A percentile compares a stretch with the other conserved stretches of the same genome.
Evolutionary conservation across 2,888 invertebrate genomes (phyloP).

Genomic region (Hydroisotoma schaefferi): DNA sequence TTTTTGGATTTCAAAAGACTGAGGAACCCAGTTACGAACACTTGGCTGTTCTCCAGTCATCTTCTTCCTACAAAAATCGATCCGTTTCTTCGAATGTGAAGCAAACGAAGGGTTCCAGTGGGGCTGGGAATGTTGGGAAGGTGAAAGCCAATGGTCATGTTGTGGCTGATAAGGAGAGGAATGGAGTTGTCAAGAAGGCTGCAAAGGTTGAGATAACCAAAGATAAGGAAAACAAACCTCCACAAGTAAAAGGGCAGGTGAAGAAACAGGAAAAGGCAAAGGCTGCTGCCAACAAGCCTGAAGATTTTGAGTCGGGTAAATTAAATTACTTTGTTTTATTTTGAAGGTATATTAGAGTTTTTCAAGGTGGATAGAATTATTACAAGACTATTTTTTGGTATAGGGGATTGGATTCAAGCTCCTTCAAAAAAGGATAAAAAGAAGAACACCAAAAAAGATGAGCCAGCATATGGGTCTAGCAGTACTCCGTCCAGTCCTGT

Average conservation of each 20-base stretch:
- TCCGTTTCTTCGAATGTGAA: slow-evolving; percentile 26
- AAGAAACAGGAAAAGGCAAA: slow-evolving; percentile 48
- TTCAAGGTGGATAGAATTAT: background rate
- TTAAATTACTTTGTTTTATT: background rate
- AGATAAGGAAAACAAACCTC: slow-evolving; percentile 46
- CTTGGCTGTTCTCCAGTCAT: slow-evolving; percentile 52
- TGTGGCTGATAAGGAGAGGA: slow-evolving; percentile 39
- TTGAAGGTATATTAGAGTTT: background rate
- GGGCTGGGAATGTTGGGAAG: slow-evolving; percentile 19
- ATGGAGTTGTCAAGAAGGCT: slow-evolving; percentile 23
- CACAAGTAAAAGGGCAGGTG: slow-evolving; percentile 12
- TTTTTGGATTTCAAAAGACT: slow-evolving; percentile 73
- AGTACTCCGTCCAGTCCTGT: background rate
- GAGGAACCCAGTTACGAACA: slow-evolving; percentile 77
- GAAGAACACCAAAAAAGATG: slow-evolving; percentile 53
- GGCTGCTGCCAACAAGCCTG: slow-evolving; percentile 52
- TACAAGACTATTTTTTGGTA: background rate
- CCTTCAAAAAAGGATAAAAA: slow-evolving; percentile 69
- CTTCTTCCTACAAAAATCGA: slow-evolving; percentile 30
- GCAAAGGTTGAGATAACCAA: slow-evolving; percentile 37
- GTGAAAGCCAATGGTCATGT: slow-evolving; percentile 50
- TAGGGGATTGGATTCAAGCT: slow-evolving; percentile 68
- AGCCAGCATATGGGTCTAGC: slow-evolving; percentile 52
- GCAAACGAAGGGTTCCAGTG: slow-evolving; percentile 13
- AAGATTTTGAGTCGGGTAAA: slow-evolving; percentile 42